phyloP scores from a whole-genome alignment of 2,113 vertebrate species.

The Chiloscyllium plagiosum region DNA sequence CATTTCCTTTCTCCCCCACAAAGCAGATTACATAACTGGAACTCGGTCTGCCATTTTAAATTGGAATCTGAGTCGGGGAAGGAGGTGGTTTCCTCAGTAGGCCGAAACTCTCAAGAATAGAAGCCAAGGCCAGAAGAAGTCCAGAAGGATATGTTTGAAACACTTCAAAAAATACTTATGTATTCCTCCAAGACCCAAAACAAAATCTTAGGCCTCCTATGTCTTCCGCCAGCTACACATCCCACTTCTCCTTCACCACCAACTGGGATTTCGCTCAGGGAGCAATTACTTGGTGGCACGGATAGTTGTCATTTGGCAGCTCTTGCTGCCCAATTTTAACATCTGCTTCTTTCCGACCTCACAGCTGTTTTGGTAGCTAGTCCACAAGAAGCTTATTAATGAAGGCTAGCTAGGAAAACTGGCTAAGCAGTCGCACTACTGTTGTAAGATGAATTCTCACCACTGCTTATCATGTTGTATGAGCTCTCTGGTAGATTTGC shows the following conservation, averaged over 20 bases:
- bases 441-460: no score
- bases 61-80: neutral
- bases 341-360: neutral
- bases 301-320: neutral
- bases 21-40: neutral
- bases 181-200: neutral
- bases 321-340: neutral
- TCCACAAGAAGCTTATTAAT: neutral
- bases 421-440: neutral
- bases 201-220: neutral
- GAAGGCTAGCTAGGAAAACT: neutral
- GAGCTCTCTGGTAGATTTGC: no score
- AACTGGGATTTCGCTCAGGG: neutral
- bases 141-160: neutral
- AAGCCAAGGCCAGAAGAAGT: neutral
- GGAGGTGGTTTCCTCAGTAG: neutral
- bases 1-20: neutral
- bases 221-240: neutral
- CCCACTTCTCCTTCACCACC: neutral
- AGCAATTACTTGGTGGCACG: neutral
- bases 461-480: no score
- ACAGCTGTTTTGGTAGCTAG: neutral
- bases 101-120: neutral
- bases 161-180: neutral
- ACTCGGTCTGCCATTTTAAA: neutral